These are phyloP conservation scores for Chelidonichthys spinosus DNA, from an alignment of 2,797 vertebrate genomes.

Conservation along the genomic window DNA sequence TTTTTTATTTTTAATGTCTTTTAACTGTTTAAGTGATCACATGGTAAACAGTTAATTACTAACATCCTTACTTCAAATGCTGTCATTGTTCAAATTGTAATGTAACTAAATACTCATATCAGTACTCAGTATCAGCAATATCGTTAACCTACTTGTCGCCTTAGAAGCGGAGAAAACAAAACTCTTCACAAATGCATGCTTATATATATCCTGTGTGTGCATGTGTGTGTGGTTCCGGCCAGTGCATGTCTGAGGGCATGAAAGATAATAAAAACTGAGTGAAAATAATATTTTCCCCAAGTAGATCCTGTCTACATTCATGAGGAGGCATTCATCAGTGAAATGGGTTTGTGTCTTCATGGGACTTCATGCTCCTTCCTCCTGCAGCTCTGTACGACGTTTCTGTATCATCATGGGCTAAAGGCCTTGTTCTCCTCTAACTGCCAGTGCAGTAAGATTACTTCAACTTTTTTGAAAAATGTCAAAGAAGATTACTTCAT, in stretches of 20 bases:
- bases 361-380: background rate
- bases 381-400: background rate
- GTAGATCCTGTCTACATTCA: background rate
- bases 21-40: no score
- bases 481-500: no score
- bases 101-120: no score
- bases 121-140: no score
- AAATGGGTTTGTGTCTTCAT: background rate
- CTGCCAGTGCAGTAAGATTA: background rate
- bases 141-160: no score
- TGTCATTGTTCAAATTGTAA: no score
- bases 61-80: no score
- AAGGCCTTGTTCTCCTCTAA: background rate
- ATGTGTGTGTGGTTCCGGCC: background rate
- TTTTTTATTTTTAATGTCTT: no score
- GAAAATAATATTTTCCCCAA: background rate
- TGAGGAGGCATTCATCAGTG: background rate
- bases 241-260: background rate
- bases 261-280: background rate
- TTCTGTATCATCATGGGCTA: background rate
- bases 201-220: slow-evolving; percentile 1
- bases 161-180: no score
- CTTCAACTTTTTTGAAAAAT: background rate
- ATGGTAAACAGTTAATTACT: no score
- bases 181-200: background rate